Base-by-base conservation (phyloP, 2,888 invertebrate genomes). In the Amblyjoppa fuscipennis region DNA sequence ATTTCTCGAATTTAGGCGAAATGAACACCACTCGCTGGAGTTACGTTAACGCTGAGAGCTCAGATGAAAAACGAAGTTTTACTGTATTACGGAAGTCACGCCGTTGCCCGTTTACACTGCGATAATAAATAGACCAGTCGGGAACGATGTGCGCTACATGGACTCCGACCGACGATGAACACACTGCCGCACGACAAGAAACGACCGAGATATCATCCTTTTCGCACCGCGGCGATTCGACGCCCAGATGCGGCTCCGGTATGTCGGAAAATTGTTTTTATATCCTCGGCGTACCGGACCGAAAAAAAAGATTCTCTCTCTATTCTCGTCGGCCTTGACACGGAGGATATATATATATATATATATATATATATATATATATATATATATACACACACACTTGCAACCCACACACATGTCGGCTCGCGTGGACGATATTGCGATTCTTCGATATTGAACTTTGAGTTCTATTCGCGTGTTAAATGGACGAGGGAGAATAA, bases 41-140 rank as follows among this genome's bases (percentile, higher is more conserved):
- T 20, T 20, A 20, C 20, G 20, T 20, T 20, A 20, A 20, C 20
- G 20, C 20, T 20, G 20, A 20, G 20, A 20, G 20, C 20, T 20
- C 20, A 20, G 20, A 20, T 20, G 20, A 20, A 20, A 20, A 20
- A 20, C 20, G 20, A 20, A 20, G 20, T 41, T 41, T 9, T 11
- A 11, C 41, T 41, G 9, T 41, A 51, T 85, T 51, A 56, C 82
- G 85, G 85, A 85, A 85, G 82, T 82, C 75, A 68, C 70, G 82
- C 75, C 73, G 73, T 38, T 69, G 61, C 45, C 45, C 76, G 66
- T 79, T 82, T 74, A 73, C 75, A 59, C 85, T 82, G 59, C 71
- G 71, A 85, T 85, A 85, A 85, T 82, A 85, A 85, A 85, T 85
- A 85, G 79, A 82, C 31, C 59, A 20, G 25, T 38, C 28, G 64